Conservation (phyloP, 2,888 invertebrate species). For the Drosophila suboccidentalis region DNA sequence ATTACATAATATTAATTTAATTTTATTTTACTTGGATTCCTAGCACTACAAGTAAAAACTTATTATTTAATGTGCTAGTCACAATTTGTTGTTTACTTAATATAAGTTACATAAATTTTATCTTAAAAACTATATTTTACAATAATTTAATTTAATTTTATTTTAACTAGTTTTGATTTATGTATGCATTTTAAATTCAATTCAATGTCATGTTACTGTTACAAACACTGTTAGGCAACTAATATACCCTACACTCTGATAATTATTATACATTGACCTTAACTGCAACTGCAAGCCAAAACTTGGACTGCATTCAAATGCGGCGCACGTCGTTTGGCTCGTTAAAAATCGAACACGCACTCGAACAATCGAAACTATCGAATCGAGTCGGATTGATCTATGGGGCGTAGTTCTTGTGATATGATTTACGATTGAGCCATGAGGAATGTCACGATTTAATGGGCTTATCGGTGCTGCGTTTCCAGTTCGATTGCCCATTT, state of each 20-base stretch:
- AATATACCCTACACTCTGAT: not conserved
- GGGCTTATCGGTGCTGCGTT: slow-evolving; percentile 69
- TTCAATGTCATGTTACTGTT: too few relatives aligned
- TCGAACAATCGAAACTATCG: slow-evolving; percentile 65
- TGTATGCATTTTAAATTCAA: too few relatives aligned
- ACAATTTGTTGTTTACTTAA: too few relatives aligned
- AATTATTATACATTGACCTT: slow-evolving; percentile 50
- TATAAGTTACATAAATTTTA: too few relatives aligned
- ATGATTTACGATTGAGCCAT: slow-evolving; percentile 81
- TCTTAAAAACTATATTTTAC: too few relatives aligned
- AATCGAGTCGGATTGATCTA: slow-evolving; percentile 73
- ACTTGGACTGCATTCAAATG: slow-evolving; percentile 63
- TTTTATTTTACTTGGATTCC: too few relatives aligned
- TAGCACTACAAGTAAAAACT: too few relatives aligned
- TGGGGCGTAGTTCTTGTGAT: slow-evolving; percentile 47
- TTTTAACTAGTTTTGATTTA: too few relatives aligned
- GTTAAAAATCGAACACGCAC: slow-evolving; percentile 82
- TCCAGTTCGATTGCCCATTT: slow-evolving; percentile 29
- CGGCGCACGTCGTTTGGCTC: slow-evolving; percentile 67
- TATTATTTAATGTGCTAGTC: too few relatives aligned
- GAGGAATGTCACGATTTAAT: slow-evolving; percentile 82
- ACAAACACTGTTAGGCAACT: not conserved
- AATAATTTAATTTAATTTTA: too few relatives aligned
- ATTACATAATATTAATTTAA: too few relatives aligned
- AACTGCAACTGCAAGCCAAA: slow-evolving; percentile 21